Evolutionary conservation across 2,888 invertebrate genomes (phyloP), one percentile per base, ranked within the genome.

Genomic region (Lamproptera curius): DNA sequence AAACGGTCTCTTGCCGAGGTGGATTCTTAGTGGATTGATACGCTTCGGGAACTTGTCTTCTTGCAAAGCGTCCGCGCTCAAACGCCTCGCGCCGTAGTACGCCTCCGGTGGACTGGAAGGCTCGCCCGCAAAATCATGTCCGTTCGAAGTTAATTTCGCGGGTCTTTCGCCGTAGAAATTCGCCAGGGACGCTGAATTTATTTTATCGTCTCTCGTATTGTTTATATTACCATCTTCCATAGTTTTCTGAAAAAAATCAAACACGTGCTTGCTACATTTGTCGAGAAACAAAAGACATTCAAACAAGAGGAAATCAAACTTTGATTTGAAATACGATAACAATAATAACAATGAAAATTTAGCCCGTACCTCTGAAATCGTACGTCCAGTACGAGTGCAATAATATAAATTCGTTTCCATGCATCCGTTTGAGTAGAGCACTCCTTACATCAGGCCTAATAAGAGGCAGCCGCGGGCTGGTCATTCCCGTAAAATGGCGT

Each of bases 401-500:
- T 71, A 82, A 69, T 75, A 79, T 65, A 76, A 76, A 80, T 84
- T 78, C 68, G 78, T 82, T 79, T 85, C 77, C 79, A 80, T 80
- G 76, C 86, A 87, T 86, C 73, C 82, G 86, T 84, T 81, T 76
- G 65, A 67, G 61, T 64, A 77, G 63, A 75, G 71, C 68, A 70
- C 76, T 80, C 81, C 83, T 86, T 80, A 86, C 86, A 86, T 85
- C 78, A 73, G 83, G 83, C 78, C 80, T 76, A 80, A 66, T 79
- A 68, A 70, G 79, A 81, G 75, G 81, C 88, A 82, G 84, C 86
- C 81, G 82, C 86, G 77, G 83, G 84, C 88, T 86, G 87, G 78
- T 87, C 88, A 88, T 87, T 86, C 87, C 87, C 87, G 87, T 88
- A 88, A 88, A 88, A 88, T 88, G 88, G 88, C 88, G 88, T 88